Conservation (phyloP, 1,140 invertebrate species). For the Zaprionus ghesquierei region DNA sequence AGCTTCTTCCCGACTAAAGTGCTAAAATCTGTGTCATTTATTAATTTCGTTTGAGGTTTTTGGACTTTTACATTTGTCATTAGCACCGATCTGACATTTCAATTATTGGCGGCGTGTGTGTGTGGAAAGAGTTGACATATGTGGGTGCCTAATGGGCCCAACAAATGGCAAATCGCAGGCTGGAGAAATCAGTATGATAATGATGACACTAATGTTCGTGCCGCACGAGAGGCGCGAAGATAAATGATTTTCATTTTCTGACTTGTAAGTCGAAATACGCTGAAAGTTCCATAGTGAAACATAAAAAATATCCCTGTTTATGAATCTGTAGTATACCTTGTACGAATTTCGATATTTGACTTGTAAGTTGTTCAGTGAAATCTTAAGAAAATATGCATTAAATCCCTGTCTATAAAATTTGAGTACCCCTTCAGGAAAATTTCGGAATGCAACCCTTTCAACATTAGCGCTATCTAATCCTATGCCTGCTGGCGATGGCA, state of each 20-base stretch:
- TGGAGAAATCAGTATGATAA: slow-evolving; percentile 17
- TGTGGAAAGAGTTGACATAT: slow-evolving; percentile 30
- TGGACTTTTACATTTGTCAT: slow-evolving; percentile 64
- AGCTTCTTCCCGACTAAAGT: slow-evolving; percentile 49
- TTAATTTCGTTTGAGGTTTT: slow-evolving; percentile 58
- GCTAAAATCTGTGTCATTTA: slow-evolving; percentile 76
- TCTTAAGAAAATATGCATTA: background rate
- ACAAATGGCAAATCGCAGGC: slow-evolving; percentile 28
- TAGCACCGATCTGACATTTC: slow-evolving; percentile 69
- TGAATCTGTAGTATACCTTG: too few species aligned
- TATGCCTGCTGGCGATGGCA: too few species aligned
- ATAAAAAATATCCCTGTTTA: too few species aligned
- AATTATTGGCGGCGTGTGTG: slow-evolving; percentile 52
- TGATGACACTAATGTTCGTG: slow-evolving; percentile 22
- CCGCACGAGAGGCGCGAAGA: background rate
- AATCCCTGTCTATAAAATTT: background rate
- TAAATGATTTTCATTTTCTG: slow-evolving; percentile 12
- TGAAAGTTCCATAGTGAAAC: too few species aligned
- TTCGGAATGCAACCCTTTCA: slow-evolving; percentile 13
- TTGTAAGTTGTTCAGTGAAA: background rate
- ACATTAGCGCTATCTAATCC: slow-evolving; percentile 42
- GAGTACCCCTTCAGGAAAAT: background rate
- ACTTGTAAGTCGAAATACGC: too few species aligned
- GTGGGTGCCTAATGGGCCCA: slow-evolving; percentile 43
- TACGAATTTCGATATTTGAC: too few species aligned